phyloP scores from a whole-genome alignment of 2,888 invertebrate genomes.

The Clunio marinus region DNA sequence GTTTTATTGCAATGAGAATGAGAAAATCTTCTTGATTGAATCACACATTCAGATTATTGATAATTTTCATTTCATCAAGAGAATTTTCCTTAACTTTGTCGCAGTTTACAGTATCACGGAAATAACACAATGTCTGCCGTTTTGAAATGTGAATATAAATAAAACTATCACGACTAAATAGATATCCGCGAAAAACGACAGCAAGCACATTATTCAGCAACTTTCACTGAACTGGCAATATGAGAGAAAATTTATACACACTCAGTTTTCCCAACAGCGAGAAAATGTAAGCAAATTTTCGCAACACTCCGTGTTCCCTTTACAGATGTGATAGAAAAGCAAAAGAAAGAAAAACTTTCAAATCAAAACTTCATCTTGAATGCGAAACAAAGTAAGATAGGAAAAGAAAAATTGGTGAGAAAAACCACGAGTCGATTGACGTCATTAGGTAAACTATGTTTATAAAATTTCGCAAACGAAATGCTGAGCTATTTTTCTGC shows the following conservation, averaged over 20 bases:
- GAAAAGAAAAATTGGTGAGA: not conserved
- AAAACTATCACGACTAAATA: not conserved
- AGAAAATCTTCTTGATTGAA: not conserved
- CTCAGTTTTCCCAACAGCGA: not conserved
- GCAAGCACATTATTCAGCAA: conserved; percentile 20
- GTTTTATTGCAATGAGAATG: conserved; percentile 14
- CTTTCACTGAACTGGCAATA: conserved; percentile 15
- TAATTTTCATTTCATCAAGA: not conserved
- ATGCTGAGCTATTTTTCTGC: not conserved
- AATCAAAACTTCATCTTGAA: conserved; percentile 8
- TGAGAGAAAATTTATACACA: not conserved
- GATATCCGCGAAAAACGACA: not conserved
- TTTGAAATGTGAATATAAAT: not conserved
- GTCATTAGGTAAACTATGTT: conserved; percentile 7
- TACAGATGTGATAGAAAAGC: conserved; percentile 11
- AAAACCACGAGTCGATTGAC: conserved; percentile 10
- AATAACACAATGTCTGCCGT: not conserved
- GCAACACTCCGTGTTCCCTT: conserved; percentile 20
- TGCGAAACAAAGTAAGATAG: conserved; percentile 1
- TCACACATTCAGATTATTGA: not conserved
- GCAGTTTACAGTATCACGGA: no score
- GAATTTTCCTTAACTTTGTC: not conserved
- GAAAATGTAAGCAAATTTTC: conserved; percentile 21
- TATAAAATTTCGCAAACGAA: not conserved
- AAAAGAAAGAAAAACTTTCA: not conserved